A percentile compares a stretch with the other conserved stretches of the same genome.
Conservation (phyloP, 1,140 invertebrate genomes). For the Drosophila subobscura region DNA sequence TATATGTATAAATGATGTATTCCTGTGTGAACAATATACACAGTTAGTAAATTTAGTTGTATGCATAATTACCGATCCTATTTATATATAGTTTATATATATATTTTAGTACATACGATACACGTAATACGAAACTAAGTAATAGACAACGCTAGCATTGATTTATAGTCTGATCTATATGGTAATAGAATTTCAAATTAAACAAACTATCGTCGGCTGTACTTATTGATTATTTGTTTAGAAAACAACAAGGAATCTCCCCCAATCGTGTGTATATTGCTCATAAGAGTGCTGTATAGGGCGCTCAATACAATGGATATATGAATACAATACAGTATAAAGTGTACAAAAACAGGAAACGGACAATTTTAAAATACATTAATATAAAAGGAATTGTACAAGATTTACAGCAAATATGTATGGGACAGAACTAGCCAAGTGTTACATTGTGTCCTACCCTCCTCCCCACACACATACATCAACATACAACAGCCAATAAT, state of each 20-base stretch:
- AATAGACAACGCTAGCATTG: conserved; percentile 56
- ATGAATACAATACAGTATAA: conserved; percentile 24
- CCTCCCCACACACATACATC: background rate
- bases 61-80: conserved; percentile 67
- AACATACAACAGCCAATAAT: conserved; percentile 30
- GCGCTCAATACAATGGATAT: conserved; percentile 39
- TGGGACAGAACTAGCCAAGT: conserved; percentile 32
- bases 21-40: conserved; percentile 51
- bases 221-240: conserved; percentile 19
- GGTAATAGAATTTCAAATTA: conserved; percentile 76
- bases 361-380: conserved; percentile 54
- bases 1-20: conserved; percentile 44
- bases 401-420: conserved; percentile 51
- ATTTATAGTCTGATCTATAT: conserved; percentile 77
- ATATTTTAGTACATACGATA: conserved; percentile 41
- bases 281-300: conserved; percentile 57
- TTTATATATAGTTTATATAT: conserved; percentile 64
- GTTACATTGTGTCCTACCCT: background rate
- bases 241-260: conserved; percentile 1
- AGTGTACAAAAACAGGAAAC: conserved; percentile 36
- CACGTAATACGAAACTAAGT: conserved; percentile 43
- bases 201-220: conserved; percentile 45
- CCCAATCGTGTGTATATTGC: conserved; percentile 36
- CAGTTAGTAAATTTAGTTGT: conserved; percentile 45
- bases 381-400: conserved; percentile 66